Conservation (phyloP, 2,113 vertebrate genomes). For the Pleuronectes platessa region DNA sequence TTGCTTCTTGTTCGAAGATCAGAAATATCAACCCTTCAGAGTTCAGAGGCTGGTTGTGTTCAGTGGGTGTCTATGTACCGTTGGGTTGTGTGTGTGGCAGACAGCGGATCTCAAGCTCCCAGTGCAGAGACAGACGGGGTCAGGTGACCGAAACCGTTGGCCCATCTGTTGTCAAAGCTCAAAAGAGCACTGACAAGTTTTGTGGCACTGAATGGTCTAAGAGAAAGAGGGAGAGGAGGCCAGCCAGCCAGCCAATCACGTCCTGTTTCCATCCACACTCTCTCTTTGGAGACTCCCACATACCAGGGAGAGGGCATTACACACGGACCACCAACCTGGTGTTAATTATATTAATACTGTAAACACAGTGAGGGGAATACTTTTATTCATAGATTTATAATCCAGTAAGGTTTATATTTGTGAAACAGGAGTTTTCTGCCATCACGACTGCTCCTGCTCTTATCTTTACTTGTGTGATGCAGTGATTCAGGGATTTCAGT, state of each 20-base stretch:
- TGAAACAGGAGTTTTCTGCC: too few relatives aligned
- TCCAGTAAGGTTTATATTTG: background rate
- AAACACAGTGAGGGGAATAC: background rate
- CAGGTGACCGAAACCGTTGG: conserved; percentile 76
- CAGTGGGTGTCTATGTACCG: conserved; percentile 10
- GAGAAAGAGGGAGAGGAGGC: conserved; percentile 10
- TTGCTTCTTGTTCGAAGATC: conserved; percentile 7
- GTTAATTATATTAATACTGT: conserved; percentile 1
- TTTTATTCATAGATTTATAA: background rate
- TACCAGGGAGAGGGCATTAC: conserved; percentile 4
- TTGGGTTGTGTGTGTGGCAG: conserved; percentile 10
- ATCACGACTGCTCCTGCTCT: too few relatives aligned
- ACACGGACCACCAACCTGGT: background rate
- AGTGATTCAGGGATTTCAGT: too few relatives aligned
- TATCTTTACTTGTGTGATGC: too few relatives aligned
- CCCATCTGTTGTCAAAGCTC: conserved; percentile 77
- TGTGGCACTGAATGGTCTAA: conserved; percentile 34
- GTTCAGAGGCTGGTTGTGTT: conserved; percentile 8
- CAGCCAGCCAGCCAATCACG: conserved; percentile 1
- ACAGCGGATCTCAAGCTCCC: conserved; percentile 30
- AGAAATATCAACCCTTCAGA: background rate
- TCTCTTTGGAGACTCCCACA: conserved; percentile 6
- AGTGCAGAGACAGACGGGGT: conserved; percentile 45
- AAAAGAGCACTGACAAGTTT: conserved; percentile 65
- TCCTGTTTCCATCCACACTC: background rate